phyloP scores from a whole-genome alignment of 2,113 vertebrate species.

The Pachycephala philippinensis region DNA sequence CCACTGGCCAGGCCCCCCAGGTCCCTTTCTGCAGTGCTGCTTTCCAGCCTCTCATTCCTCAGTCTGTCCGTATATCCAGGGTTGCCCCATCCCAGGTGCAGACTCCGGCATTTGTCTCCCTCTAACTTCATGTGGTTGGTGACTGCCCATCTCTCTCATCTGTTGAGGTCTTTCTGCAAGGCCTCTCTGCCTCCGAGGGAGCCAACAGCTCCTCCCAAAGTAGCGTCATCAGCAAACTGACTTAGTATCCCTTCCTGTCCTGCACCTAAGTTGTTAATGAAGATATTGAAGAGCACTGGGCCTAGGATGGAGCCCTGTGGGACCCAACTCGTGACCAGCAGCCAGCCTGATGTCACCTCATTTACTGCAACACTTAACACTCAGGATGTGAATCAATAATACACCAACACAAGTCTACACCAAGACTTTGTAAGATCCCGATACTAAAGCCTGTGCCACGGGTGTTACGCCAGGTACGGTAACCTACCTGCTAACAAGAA shows the following conservation, averaged over 20 bases:
- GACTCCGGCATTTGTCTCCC: background rate
- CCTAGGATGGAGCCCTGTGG: background rate
- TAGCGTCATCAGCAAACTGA: background rate
- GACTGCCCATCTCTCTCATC: background rate
- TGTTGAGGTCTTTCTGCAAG: background rate
- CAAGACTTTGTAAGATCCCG: background rate
- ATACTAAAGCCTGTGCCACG: accelerated
- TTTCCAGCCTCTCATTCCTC: background rate
- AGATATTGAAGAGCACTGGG: background rate
- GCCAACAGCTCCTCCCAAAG: background rate
- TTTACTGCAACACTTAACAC: background rate
- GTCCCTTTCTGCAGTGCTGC: accelerated
- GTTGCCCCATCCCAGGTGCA: background rate
- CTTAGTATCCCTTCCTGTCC: background rate
- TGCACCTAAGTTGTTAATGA: background rate
- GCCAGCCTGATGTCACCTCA: background rate
- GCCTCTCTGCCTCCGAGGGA: accelerated
- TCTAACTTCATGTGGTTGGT: background rate
- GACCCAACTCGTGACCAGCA: accelerated
- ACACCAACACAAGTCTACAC: background rate
- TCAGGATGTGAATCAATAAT: background rate
- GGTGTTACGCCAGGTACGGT: background rate
- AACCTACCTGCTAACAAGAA: background rate
- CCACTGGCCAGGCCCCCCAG: background rate
- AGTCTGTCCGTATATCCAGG: accelerated